Conservation (phyloP, 1,140 invertebrate genomes). For the Bombus fervidus region DNA sequence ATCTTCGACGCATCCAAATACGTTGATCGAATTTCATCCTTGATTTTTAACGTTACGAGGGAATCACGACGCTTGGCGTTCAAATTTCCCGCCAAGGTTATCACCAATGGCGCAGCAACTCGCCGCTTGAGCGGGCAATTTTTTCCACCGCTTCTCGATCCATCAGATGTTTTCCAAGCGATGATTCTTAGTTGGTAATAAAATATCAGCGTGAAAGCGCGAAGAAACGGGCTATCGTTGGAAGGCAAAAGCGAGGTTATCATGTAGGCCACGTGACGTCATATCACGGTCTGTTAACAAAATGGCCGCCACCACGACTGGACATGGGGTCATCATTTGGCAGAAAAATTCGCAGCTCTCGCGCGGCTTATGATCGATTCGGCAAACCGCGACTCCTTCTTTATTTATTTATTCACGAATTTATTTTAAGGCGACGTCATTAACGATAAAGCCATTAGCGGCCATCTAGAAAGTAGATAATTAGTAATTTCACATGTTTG, state of each 20-base stretch:
- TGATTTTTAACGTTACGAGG: not conserved
- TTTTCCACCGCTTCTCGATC: not conserved
- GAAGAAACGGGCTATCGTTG: slow-evolving; percentile 58
- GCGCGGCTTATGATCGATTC: not conserved
- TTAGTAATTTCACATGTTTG: no score
- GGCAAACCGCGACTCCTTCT: no score
- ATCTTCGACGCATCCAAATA: not conserved
- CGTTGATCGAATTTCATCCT: not conserved
- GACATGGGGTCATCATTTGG: slow-evolving; percentile 32
- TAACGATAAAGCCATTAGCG: no score
- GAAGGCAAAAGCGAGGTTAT: slow-evolving; percentile 68
- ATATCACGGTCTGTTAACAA: slow-evolving; percentile 70
- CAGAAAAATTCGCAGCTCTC: slow-evolving; percentile 25
- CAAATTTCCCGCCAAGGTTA: not conserved
- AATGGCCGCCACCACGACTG: slow-evolving; percentile 54
- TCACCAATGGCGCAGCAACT: not conserved
- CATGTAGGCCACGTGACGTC: slow-evolving; percentile 74
- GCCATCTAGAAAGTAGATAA: no score
- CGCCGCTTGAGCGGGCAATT: not conserved
- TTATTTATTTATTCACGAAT: no score
- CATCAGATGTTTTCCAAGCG: not conserved
- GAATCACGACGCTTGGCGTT: not conserved
- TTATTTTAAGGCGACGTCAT: no score
- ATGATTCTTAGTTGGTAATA: not conserved
- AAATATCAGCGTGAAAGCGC: not conserved